Percentiles rank a stretch among this genome's conserved stretches.
These are phyloP conservation scores for Drosophila melanogaster DNA, from an alignment of 1,140 invertebrate genomes.

Conservation along the genomic window Release_6_plus_ISO1_MT NT_037436.4:19567001-19567500, in stretches of 20 bases:
- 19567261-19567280: constrained; percentile 60
- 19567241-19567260: constrained; percentile 37
- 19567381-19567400: constrained; percentile 30
- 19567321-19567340: constrained; percentile 61
- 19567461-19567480: constrained; percentile 78
- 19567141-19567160: constrained; percentile 44
- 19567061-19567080: constrained; percentile 69
- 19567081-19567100: constrained; percentile 76
- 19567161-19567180: constrained; percentile 33
- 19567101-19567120: constrained; percentile 62
- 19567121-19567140: constrained; percentile 36
- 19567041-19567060: constrained; percentile 28
- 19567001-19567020: constrained; percentile 48
- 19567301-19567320: constrained; percentile 29
- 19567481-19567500: constrained; percentile 72
- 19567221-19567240: constrained; percentile 51
- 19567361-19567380: constrained; percentile 78
- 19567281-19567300: constrained; percentile 58
- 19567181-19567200: constrained; percentile 31
- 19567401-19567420: constrained; percentile 63
- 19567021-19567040: constrained; percentile 29
- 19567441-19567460: constrained; percentile 79
- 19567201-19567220: constrained; percentile 55
- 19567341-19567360: constrained; percentile 76
- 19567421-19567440: constrained; percentile 77